Evolutionary conservation across 2,888 invertebrate genomes (phyloP).

Genomic region (Diarsia rubi): DNA sequence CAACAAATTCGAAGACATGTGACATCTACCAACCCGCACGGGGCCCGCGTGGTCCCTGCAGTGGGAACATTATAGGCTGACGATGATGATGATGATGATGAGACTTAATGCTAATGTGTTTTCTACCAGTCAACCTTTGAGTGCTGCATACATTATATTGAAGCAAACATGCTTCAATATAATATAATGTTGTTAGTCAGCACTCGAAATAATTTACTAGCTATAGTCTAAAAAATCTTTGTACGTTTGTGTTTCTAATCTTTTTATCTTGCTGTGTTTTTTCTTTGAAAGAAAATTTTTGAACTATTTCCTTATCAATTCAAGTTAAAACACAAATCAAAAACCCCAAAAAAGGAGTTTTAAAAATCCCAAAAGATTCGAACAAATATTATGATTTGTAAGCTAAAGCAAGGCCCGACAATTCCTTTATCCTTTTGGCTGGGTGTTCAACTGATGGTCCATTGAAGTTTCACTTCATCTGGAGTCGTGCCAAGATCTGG

Average conservation of each 20-base stretch:
- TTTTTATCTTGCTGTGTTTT: no score
- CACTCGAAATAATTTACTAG: not conserved
- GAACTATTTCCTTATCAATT: not conserved
- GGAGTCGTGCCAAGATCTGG: slow-evolving; percentile 75
- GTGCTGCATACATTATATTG: no score
- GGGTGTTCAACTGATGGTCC: slow-evolving; percentile 67
- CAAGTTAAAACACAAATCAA: slow-evolving; percentile 4
- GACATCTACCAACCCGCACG: no score
- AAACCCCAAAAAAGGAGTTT: not conserved
- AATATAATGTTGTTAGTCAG: not conserved
- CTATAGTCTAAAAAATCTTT: not conserved
- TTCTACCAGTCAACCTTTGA: not conserved
- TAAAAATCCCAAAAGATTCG: slow-evolving; percentile 5
- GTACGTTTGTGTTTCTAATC: no score
- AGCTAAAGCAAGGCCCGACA: slow-evolving; percentile 14
- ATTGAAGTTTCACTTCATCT: slow-evolving; percentile 80
- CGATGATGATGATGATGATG: no score
- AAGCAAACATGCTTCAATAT: not conserved
- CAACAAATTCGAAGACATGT: no score
- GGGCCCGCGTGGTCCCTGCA: no score
- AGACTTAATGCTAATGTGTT: not conserved
- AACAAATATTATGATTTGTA: slow-evolving; percentile 42
- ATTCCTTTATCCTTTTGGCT: slow-evolving; percentile 59
- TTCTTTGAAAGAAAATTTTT: not conserved
- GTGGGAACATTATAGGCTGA: no score